phyloP scores from a whole-genome alignment of 2,797 vertebrate genomes.

The Phaenicophaeus curvirostris region DNA sequence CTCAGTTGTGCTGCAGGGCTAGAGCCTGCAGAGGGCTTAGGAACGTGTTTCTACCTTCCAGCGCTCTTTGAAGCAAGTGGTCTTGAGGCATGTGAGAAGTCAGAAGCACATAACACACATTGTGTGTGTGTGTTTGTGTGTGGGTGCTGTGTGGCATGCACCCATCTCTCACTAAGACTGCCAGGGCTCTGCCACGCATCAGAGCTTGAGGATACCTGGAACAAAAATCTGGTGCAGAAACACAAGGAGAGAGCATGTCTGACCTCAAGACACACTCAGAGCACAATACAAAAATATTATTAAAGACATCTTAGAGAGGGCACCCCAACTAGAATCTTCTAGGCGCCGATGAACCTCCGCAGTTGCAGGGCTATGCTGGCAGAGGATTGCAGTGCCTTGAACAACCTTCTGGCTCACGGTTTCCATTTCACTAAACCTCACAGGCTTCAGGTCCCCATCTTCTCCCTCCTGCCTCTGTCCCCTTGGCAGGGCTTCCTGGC shows the following conservation, averaged over 20 bases:
- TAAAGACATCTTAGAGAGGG: neutral
- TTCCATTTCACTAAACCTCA: neutral
- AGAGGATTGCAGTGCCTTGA: neutral
- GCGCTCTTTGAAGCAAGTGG: rapidly evolving
- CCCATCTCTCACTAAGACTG: neutral
- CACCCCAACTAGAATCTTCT: neutral
- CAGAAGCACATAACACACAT: rapidly evolving
- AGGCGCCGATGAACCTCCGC: neutral
- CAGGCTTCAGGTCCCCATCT: neutral
- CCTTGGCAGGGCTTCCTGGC: neutral
- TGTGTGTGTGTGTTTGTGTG: rapidly evolving
- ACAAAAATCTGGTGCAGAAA: neutral
- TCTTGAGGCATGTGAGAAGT: rapidly evolving
- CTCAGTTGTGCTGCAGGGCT: neutral
- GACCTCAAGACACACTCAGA: neutral
- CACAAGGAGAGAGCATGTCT: rapidly evolving
- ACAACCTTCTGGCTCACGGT: neutral
- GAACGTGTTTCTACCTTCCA: neutral
- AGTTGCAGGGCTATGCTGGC: neutral
- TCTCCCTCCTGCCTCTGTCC: neutral
- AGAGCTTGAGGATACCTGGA: neutral
- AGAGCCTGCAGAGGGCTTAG: neutral
- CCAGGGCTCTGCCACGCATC: neutral
- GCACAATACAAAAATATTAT: neutral
- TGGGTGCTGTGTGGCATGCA: neutral